Evolutionary conservation across 1,140 invertebrate genomes (phyloP).

Genomic region (Camponotus vicinus): DNA sequence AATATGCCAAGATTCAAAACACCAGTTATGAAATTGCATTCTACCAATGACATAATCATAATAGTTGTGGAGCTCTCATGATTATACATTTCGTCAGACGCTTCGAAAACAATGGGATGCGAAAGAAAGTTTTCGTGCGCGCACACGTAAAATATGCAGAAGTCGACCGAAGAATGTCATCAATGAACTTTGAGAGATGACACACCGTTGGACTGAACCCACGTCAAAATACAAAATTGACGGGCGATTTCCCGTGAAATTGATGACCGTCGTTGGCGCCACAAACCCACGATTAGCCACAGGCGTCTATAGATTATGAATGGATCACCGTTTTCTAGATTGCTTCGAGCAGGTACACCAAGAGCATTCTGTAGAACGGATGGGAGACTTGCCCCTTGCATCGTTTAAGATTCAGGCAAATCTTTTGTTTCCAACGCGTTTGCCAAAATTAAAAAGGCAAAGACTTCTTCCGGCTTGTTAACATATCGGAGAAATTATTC

Average conservation of each 20-base stretch:
- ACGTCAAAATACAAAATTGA: slow-evolving; percentile 85
- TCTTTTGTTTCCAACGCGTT: slow-evolving; percentile 5
- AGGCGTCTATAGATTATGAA: slow-evolving; percentile 81
- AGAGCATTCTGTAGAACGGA: slow-evolving; percentile 6
- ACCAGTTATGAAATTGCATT: neutral
- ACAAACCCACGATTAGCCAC: slow-evolving; percentile 76
- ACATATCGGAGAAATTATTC: neutral
- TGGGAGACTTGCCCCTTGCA: neutral
- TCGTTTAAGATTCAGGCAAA: slow-evolving; percentile 8
- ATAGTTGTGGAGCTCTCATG: slow-evolving; percentile 6
- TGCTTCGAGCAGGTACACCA: slow-evolving; percentile 70
- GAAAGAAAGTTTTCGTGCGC: slow-evolving; percentile 15
- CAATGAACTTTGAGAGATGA: slow-evolving; percentile 61
- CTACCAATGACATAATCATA: neutral
- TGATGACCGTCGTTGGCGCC: slow-evolving; percentile 83
- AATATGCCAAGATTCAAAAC: neutral
- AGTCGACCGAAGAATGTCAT: slow-evolving; percentile 41
- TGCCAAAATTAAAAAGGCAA: neutral
- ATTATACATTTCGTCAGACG: neutral
- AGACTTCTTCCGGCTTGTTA: neutral
- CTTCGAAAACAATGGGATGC: slow-evolving; percentile 3
- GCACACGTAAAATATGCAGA: slow-evolving; percentile 48
- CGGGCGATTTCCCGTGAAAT: slow-evolving; percentile 84
- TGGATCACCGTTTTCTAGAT: slow-evolving; percentile 76
- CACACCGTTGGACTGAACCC: slow-evolving; percentile 61